Base-by-base conservation (phyloP, 2,797 vertebrate species). In the Microhierax caerulescens region DNA sequence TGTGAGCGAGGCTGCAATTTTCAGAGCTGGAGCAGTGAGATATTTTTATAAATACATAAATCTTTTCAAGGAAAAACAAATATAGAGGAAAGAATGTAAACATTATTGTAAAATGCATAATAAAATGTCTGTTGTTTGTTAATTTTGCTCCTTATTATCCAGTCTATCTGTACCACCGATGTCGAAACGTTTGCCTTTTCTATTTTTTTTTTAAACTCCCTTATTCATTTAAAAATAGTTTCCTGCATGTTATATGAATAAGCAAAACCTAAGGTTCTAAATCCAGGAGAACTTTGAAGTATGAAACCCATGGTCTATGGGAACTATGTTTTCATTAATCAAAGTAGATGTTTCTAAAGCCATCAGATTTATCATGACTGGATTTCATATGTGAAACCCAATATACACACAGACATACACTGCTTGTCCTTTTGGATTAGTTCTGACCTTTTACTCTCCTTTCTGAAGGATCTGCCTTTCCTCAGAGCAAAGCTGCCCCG, bases 241-340 rank as follows among this genome's bases (percentile, higher is more conserved):
- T 94, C 94, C 81, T 81, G 84, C 91, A 92, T 73, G 96, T 90
- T 90, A 95, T 91, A 96, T 88, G 96, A 96, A 93, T 90, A 97
- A 97, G 96, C 88, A 78, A 93, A 92, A 96, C 90, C 57, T 64
- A 65, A 96, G 90, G 83, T 95, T 95, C 94, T 98, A 95, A 91
- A 94, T 97, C 88, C 94, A 94, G 93, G 91, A 97, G 92, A 97
- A 97, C 97, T 97, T 97, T 98, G 96, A 98, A 97, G 97, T 97
- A 87, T 94, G 97, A 97, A 97, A 98, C 96, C 93, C 85, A 32
- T 2, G 91, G 93, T 96, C 94, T 97, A 97, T 93, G 96, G 92
- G 90, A 97, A 97, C 96, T 97, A 96, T 97, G 87, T 94, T 98
- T 98, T 97, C 97, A 98, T 98, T 98, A 98, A 98, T 98, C 98